Base-by-base conservation (phyloP, 2,888 invertebrate genomes). In the Cosmorhoe ocellata region DNA sequence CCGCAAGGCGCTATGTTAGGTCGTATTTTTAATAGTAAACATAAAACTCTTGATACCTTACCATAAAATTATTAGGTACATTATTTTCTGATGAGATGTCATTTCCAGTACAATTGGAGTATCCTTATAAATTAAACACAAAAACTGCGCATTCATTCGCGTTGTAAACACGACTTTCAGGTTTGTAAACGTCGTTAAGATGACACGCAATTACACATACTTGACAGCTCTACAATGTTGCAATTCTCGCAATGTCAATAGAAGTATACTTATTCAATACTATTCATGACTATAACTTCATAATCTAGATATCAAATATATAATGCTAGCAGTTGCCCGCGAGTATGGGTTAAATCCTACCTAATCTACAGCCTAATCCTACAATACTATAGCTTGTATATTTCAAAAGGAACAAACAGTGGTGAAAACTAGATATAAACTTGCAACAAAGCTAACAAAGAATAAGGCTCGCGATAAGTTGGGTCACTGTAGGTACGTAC, bases 121-220 rank as follows among this genome's bases (percentile, higher is more conserved):
- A 7, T 6, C 36, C 40, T 18, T 26, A 18, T 18, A 12, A 50
- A 39, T 45, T 42, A 24, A 48, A 50, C 30, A 47, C 32, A 60
- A 60, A 57, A 53, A 56, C 46, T 26, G 3, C 24, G 13, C 45
- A 52, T 47, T 38, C 39, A 22, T 46, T 11, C 30, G 28, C 48
- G 39, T 27, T 40, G 45, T 46, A 45, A 52, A 58, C 60, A 52
- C 14, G 53, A 46, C 51, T 50, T 50, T 56, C 60, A 51, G 37
- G 60, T 60, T 60, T 40, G 30, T 44, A 38, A 44, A 37, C 26
- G 36, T 48, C 44, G 50, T 50, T 56, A 40, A 12, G 31, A 46
- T 33, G 51, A 51, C 55, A 31, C 24, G 30, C 27, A 49, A 60
- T 60, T 53, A 57, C 40, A 34, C 43, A 51, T 47, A 43, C 48